phyloP scores from a whole-genome alignment of 2,888 invertebrate genomes.

The Nymphalis urticae region DNA sequence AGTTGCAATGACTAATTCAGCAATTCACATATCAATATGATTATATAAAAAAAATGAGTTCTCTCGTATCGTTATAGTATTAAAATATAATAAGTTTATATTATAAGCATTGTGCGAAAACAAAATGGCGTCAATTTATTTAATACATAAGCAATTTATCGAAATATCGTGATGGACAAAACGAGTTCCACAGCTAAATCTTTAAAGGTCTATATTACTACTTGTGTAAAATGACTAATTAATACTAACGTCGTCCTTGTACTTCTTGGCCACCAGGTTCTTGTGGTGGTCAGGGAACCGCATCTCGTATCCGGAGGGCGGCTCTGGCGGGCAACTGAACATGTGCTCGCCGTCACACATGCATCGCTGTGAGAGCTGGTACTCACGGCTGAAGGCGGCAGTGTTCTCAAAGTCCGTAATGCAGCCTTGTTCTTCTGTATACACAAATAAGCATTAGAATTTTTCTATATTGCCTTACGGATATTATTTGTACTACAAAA shows the following conservation, averaged over 20 bases:
- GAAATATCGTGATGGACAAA: not conserved
- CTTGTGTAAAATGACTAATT: conserved; percentile 5
- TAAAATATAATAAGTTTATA: too few relatives aligned
- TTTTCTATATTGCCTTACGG: too few relatives aligned
- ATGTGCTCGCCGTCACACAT: conserved; percentile 99
- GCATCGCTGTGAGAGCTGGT: conserved; percentile 95
- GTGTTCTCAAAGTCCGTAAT: conserved; percentile 96
- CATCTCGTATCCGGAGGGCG: conserved; percentile 80
- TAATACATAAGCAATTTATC: too few relatives aligned
- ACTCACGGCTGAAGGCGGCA: conserved; percentile 96
- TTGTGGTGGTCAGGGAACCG: conserved; percentile 86
- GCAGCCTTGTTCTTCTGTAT: conserved; percentile 91
- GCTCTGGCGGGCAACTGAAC: conserved; percentile 91
- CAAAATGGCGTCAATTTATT: too few relatives aligned
- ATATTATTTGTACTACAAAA: too few relatives aligned
- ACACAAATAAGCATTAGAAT: not conserved
- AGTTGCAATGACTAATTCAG: too few relatives aligned
- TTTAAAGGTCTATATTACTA: not conserved
- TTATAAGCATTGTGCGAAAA: too few relatives aligned
- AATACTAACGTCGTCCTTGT: conserved; percentile 78
- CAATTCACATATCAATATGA: too few relatives aligned
- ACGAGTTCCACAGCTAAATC: too few relatives aligned
- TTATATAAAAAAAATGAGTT: too few relatives aligned
- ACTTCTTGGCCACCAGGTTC: conserved; percentile 89
- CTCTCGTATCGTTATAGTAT: too few relatives aligned